Percentiles rank a stretch among this genome's conserved stretches.
phyloP scores from a whole-genome alignment of 2,113 vertebrate genomes.

The Tupaia tana region DNA sequence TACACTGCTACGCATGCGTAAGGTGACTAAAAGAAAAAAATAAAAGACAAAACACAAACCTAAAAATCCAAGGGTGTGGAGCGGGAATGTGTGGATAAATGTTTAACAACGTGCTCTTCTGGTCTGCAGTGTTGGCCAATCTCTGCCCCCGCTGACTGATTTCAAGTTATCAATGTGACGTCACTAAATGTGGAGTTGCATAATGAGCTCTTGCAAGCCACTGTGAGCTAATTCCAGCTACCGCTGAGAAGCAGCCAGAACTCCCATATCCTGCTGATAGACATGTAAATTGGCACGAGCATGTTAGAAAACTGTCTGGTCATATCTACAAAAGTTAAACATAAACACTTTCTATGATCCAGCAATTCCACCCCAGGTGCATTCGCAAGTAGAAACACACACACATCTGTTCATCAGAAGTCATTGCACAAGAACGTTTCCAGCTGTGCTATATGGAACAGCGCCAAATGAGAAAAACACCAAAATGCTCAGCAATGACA shows the following conservation, averaged over 20 bases:
- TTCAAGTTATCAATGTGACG: rapidly evolving
- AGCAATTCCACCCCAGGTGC: background rate
- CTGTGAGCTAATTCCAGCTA: background rate
- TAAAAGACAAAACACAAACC: too few relatives aligned
- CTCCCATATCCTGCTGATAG: background rate
- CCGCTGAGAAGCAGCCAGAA: background rate
- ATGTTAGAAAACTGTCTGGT: background rate
- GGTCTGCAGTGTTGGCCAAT: rapidly evolving
- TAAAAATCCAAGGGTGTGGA: background rate
- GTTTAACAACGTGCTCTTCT: rapidly evolving
- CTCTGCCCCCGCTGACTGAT: rapidly evolving
- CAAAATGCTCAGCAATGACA: rapidly evolving
- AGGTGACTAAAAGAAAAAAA: rapidly evolving
- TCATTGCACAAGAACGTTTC: rapidly evolving
- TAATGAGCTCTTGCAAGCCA: rapidly evolving
- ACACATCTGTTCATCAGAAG: background rate
- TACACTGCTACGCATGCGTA: rapidly evolving
- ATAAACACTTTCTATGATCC: background rate
- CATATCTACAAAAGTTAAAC: background rate
- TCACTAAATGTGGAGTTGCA: rapidly evolving
- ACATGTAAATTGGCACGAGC: too few relatives aligned
- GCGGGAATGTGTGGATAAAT: rapidly evolving
- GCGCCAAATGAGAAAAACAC: background rate
- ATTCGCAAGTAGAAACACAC: background rate
- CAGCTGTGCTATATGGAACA: background rate